Evolutionary conservation across 1,140 invertebrate species (phyloP).

Genomic region (Mylabris phalerata): DNA sequence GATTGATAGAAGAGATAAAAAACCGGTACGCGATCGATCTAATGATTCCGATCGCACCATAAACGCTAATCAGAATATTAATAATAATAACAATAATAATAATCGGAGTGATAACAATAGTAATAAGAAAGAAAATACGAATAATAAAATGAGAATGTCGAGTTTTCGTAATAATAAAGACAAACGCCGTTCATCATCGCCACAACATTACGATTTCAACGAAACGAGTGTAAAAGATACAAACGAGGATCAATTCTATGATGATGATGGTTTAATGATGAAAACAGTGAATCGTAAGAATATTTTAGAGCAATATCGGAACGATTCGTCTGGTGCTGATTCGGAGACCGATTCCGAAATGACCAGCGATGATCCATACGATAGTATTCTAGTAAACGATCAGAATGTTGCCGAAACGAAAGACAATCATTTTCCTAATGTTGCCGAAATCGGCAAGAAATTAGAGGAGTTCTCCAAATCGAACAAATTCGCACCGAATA

Average conservation of each 20-base stretch:
- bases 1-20: slow-evolving; percentile 23
- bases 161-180: neutral
- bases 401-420: slow-evolving; percentile 43
- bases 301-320: slow-evolving; percentile 61
- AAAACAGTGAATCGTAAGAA: slow-evolving; percentile 58
- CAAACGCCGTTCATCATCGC: no score
- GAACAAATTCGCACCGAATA: slow-evolving; percentile 41
- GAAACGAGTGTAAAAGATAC: neutral
- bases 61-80: slow-evolving; percentile 20
- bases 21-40: slow-evolving; percentile 32
- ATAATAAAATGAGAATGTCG: slow-evolving; percentile 7
- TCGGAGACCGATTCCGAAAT: slow-evolving; percentile 53
- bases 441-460: slow-evolving; percentile 44
- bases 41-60: slow-evolving; percentile 41
- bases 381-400: slow-evolving; percentile 67
- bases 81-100: slow-evolving; percentile 1
- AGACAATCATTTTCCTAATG: slow-evolving; percentile 36
- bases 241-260: slow-evolving; percentile 51
- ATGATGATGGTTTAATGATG: slow-evolving; percentile 55
- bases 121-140: slow-evolving; percentile 16
- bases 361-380: slow-evolving; percentile 62
- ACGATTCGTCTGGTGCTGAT: slow-evolving; percentile 43
- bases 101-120: slow-evolving; percentile 6
- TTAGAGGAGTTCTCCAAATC: slow-evolving; percentile 45
- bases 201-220: slow-evolving; percentile 6